Conservation (phyloP, 2,113 vertebrate species). For the Neoarius graeffei region DNA sequence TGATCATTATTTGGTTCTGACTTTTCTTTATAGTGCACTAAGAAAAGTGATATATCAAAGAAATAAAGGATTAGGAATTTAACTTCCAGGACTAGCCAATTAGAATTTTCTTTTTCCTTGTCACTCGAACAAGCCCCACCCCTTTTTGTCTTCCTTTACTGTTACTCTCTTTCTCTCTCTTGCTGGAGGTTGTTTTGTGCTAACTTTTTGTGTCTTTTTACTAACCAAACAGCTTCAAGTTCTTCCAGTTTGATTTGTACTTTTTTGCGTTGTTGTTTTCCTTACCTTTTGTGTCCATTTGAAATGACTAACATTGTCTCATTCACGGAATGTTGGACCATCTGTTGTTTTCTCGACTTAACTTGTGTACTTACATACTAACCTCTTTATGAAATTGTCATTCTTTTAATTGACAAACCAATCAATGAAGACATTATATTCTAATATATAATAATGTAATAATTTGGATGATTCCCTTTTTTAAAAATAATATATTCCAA, state of each 20-base stretch:
- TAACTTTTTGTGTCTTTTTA: conserved; percentile 84
- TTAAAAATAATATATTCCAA: background rate
- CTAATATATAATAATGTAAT: conserved; percentile 67
- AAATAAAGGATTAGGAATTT: background rate
- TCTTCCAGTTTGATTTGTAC: conserved; percentile 69
- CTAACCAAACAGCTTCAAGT: conserved; percentile 80
- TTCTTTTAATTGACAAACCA: conserved; percentile 53
- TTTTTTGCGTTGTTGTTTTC: conserved; percentile 66
- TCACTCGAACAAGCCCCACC: conserved; percentile 56
- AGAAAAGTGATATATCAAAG: conserved; percentile 20
- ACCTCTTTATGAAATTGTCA: conserved; percentile 72
- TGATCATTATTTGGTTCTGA: conserved; percentile 21
- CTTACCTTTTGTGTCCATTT: conserved; percentile 67
- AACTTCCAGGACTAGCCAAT: conserved; percentile 61
- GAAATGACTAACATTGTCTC: conserved; percentile 85
- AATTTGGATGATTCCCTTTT: conserved; percentile 68
- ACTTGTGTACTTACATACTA: conserved; percentile 76
- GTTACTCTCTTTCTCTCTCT: conserved; percentile 55
- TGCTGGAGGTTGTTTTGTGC: conserved; percentile 72
- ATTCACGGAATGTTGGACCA: conserved; percentile 85
- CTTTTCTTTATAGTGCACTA: background rate
- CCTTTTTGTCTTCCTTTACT: conserved; percentile 46
- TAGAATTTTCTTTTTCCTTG: conserved; percentile 65
- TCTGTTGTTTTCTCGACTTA: conserved; percentile 76
- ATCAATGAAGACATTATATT: conserved; percentile 53